A percentile compares a stretch with the other conserved stretches of the same genome.
Evolutionary conservation across 2,797 vertebrate genomes (phyloP).

Genomic region (Cirrhinus molitorella): DNA sequence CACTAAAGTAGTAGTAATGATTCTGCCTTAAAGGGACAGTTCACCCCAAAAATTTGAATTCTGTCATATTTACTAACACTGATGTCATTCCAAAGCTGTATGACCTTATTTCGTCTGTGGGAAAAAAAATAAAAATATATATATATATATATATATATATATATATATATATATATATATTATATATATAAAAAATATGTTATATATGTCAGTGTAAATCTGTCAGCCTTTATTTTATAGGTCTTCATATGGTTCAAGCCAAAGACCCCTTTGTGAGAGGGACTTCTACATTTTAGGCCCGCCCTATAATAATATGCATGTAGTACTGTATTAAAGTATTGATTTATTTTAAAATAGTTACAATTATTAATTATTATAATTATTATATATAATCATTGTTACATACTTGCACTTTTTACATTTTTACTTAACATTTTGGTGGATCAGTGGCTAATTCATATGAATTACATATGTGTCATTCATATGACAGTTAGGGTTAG

Average conservation of each 20-base stretch:
- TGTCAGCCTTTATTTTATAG: not conserved
- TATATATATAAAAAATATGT: no score
- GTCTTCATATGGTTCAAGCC: not conserved
- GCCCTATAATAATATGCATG: not conserved
- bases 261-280: not conserved
- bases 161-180: no score
- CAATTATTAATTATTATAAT: no score
- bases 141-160: no score
- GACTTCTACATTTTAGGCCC: not conserved
- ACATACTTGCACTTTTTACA: not conserved
- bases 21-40: slow-evolving; percentile 1
- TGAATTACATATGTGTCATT: not conserved
- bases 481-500: not conserved
- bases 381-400: not conserved
- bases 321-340: not conserved
- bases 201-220: not conserved
- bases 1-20: not conserved
- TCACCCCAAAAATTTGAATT: not conserved
- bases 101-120: not conserved
- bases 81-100: not conserved
- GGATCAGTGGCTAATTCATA: not conserved
- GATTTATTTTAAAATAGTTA: not conserved
- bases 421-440: not conserved
- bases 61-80: not conserved
- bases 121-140: no score